Evolutionary conservation across 2,797 vertebrate genomes (phyloP).

Genomic region (Centropyge bicolor): DNA sequence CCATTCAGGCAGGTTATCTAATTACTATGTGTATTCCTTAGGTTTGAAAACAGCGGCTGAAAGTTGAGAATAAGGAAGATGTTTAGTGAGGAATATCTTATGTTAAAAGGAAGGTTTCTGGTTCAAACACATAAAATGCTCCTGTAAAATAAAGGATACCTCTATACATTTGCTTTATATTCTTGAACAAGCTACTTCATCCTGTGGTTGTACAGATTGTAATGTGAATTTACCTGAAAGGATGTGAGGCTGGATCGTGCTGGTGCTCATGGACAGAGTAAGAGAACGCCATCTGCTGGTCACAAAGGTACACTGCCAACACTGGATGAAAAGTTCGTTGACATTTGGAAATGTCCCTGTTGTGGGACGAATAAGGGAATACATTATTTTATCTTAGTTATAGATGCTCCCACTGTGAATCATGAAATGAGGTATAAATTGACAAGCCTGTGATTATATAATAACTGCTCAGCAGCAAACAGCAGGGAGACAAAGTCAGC

Average conservation of each 20-base stretch:
- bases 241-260: neutral
- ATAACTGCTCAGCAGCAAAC: neutral
- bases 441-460: too few species aligned
- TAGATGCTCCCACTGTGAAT: neutral
- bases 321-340: neutral
- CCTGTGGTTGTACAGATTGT: neutral
- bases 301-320: neutral
- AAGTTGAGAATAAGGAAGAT: neutral
- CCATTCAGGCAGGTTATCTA: neutral
- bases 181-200: neutral
- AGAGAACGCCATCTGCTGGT: slow-evolving; percentile 31
- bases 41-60: too few species aligned
- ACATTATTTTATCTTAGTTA: too few species aligned
- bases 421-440: neutral
- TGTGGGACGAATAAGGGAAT: too few species aligned
- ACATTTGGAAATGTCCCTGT: neutral
- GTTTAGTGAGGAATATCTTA: too few species aligned
- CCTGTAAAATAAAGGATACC: neutral
- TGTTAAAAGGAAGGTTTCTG: neutral
- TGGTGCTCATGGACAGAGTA: neutral
- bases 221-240: neutral
- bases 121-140: neutral
- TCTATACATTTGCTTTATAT: neutral
- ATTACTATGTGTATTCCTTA: too few species aligned
- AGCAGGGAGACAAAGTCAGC: neutral